Evolutionary conservation across 2,888 invertebrate species (phyloP), one percentile per base, ranked within the genome.

Genomic region (Atrina japonica): DNA sequence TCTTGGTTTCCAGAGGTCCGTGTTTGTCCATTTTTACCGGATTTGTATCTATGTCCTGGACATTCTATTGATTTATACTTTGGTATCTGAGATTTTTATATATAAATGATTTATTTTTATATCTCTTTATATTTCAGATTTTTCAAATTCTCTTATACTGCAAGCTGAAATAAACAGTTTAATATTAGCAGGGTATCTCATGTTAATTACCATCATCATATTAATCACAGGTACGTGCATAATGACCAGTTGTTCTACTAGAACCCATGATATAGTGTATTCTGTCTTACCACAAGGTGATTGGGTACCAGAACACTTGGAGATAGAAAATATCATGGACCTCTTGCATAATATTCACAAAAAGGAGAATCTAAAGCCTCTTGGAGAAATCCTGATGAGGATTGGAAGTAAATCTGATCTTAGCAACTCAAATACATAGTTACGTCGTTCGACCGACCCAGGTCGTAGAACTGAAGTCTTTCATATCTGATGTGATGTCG

Each of bases 171-270:
- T 41, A 23, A 66, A 47, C 18, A 58, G 66, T 29, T 23, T 66
- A 7, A 7, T 47, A 14, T 21, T 66, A 9, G 66, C 58, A 3
- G 56, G 49, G 16, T 18, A 58, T 9, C 40, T 66, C n/a, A 58
- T 66, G 66, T 18, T 58, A 9, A 40, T 66, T 25, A 56, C 66
- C 25, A 58, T 58, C 6, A 40, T 49, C 16, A 66, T 66, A 7
- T 41, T 66, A 16, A 40, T 66, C 5, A 45, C 58, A 23, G 66
- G 66, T 9, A 66, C 66, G 5, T 49, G 58, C 40, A 58, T 66
- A 14, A 27, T 66, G 21, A 58, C 66, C 40, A 58, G 58, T 40
- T 58, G 66, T 49, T 40, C 58, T 35, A 5, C 35, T 35, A 27
- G 41, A 14, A 40, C 56, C n/a, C 25, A 49, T n/a, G 49, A 30